Base-by-base conservation (phyloP, 2,113 vertebrate genomes). In the Petrocephalus zakoni region DNA sequence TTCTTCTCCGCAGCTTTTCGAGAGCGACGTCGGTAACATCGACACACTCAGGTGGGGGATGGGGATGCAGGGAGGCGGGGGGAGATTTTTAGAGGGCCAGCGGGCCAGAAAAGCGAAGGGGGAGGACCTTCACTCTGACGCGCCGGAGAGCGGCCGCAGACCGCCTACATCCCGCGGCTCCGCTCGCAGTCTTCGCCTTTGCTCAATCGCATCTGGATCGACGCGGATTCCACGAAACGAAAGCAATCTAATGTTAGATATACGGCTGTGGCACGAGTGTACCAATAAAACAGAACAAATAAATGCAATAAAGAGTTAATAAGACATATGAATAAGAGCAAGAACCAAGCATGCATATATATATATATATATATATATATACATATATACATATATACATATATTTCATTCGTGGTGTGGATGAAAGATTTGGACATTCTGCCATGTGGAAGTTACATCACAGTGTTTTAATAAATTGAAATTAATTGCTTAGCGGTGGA, bases 1-100 rank as follows among this genome's bases (percentile, higher is more conserved):
- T 42, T 87, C 55, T 51, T 47, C 78, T 29, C 86, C 83, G 58
- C 75, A 61, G 75, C 58, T 78, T 51, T 88, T 90, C 55, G 86
- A 88, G 88, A 92, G 88, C 86, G 81, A 86, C 90, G 90, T 88
- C 88, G 89, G 89, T 91, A 89, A 90, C 90, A 90, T 91, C 90
- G 90, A 91, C 90, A 87, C 90, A 90, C 87, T 88, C 89, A 87
- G 47, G 88, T 88, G 89, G 91, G 90, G 91, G 89, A 89, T 89
- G 91, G 89, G 68, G 68, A 87, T 87, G 83, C 68, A 47, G 88
- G 81, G 81, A 84, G 81, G 81, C 47, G 49, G 82, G 19, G 34
- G 19, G n/a, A n/a, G n/a, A n/a, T n/a, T 10, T 42, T 78, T 42
- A 78, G 72, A 78, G 82, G 81, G 82, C 46, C 82, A 85, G 25